Evolutionary conservation across 2,888 invertebrate genomes (phyloP), one percentile per base, ranked within the genome.

Genomic region (Neocrepidodera transversa): DNA sequence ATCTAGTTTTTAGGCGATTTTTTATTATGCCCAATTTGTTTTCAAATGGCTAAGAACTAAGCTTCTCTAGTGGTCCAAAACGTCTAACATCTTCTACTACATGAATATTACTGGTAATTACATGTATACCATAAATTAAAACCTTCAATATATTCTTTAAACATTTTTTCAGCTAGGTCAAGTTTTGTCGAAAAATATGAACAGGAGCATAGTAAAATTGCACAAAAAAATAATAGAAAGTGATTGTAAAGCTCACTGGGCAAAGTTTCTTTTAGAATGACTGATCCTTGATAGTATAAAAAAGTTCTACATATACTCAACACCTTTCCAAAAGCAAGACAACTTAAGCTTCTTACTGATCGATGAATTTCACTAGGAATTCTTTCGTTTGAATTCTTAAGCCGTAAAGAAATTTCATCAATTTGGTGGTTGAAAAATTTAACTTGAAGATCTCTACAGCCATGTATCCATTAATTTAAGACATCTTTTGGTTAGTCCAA

Each of bases 91-190:
- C 76, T 49, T 71, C 65, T 26, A 73, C 67, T 28, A 77, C 23
- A 66, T 78, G 77, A 10, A 78, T 65, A 70, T 79, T 78, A 60
- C 74, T 74, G 28, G 17, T 51, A 17, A 58, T 40, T 45, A 36
- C 36, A 30, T 51, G 13, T 48, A 40, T 52, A 38, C 47, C 58
- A 49, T 53, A 53, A 49, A 53, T 40, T 47, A 38, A 30, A 52
- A 17, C 36, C 14, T 28, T 58, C 47, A 38, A 52, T 48, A 52
- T 52, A 58, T 13, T 52, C 38, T 48, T 30, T 40, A 32, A 58
- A 45, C 47, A 58, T 36, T 52, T 52, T 38, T 48, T 58, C 38
- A 36, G 69, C 65, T 48, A 68, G 45, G 35, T 64, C 48, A 48
- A 64, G 45, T 48, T 48, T 53, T 47, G 28, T 10, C 40, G 40